Evolutionary conservation across 2,888 invertebrate genomes (phyloP).

Genomic region (Crioceris asparagi): DNA sequence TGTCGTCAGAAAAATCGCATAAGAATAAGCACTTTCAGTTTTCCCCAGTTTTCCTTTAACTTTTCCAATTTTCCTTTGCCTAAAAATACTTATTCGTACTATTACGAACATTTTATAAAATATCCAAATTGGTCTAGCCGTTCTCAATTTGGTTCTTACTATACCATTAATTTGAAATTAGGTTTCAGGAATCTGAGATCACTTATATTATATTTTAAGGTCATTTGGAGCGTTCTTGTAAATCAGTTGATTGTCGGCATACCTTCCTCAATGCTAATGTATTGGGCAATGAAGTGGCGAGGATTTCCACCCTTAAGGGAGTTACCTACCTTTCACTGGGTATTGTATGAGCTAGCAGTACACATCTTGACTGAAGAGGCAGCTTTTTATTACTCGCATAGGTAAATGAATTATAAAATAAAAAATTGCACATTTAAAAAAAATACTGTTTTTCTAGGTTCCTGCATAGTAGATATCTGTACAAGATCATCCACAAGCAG

Average conservation of each 20-base stretch:
- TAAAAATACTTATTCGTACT: too few relatives aligned
- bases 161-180: too few relatives aligned
- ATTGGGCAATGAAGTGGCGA: conserved; percentile 52
- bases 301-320: conserved; percentile 55
- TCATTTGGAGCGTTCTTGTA: conserved; percentile 56
- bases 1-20: too few relatives aligned
- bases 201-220: conserved; percentile 43
- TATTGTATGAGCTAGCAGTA: conserved; percentile 59
- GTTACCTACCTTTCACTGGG: conserved; percentile 70
- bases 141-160: too few relatives aligned
- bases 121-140: too few relatives aligned
- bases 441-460: conserved; percentile 41
- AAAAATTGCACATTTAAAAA: neutral
- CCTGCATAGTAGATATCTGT: conserved; percentile 61
- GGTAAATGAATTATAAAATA: conserved; percentile 42
- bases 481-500: conserved; percentile 73
- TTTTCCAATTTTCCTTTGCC: too few relatives aligned
- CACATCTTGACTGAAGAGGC: conserved; percentile 69
- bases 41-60: too few relatives aligned
- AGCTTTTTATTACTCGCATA: conserved; percentile 76
- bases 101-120: too few relatives aligned
- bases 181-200: too few relatives aligned
- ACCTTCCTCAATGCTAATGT: conserved; percentile 51
- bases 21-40: too few relatives aligned
- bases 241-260: conserved; percentile 64